phyloP scores from a whole-genome alignment of 2,888 invertebrate genomes.

The Lepidonotus clava region DNA sequence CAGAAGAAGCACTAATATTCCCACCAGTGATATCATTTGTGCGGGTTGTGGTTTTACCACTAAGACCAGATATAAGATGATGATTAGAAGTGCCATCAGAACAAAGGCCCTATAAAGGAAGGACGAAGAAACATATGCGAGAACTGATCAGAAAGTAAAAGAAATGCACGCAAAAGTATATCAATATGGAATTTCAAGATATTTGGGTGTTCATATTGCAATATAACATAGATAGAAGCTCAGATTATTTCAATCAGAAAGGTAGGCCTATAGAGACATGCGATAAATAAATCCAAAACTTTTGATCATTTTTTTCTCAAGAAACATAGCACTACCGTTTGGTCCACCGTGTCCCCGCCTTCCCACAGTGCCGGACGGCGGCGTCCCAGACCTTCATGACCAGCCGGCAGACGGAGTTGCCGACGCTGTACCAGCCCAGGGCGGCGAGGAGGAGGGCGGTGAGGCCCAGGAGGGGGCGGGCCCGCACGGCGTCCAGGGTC shows the following conservation, averaged over 20 bases:
- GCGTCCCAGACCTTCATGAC: neutral
- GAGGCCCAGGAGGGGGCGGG: slow-evolving; percentile 25
- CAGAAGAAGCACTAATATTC: slow-evolving; percentile 61
- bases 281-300: too few species aligned
- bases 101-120: slow-evolving; percentile 55
- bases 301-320: neutral
- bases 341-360: neutral
- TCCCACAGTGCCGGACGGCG: neutral
- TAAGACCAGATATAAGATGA: slow-evolving; percentile 59
- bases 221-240: too few species aligned
- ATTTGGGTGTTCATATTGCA: too few species aligned
- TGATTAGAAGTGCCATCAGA: slow-evolving; percentile 55
- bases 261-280: too few species aligned
- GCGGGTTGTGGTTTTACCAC: slow-evolving; percentile 58
- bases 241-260: too few species aligned
- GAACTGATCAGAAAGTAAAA: too few species aligned
- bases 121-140: too few species aligned
- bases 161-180: too few species aligned
- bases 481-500: neutral
- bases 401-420: neutral
- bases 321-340: neutral
- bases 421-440: neutral
- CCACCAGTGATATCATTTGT: slow-evolving; percentile 64
- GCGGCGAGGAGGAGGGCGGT: neutral
- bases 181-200: too few species aligned